Base-by-base conservation (phyloP, 1,140 invertebrate genomes). In the Drosophila melanica region DNA sequence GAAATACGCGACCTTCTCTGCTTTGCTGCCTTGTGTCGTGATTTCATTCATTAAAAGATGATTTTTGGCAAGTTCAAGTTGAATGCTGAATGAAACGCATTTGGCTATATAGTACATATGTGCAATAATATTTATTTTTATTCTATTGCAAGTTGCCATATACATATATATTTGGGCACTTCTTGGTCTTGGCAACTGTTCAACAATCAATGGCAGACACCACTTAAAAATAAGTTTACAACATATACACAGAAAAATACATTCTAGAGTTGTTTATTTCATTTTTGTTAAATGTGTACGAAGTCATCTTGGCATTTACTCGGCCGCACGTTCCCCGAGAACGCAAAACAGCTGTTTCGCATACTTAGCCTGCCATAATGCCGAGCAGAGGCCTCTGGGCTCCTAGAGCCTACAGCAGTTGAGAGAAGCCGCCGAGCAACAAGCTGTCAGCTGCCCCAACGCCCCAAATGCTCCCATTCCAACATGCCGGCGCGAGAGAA, bases 31-130 rank as follows among this genome's bases (percentile, higher is more conserved):
- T 27, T 27, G 5, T 47, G 20, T 54, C 45, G 54, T 12, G 39
- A 54, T 74, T 78, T 84, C 79, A 87, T 89, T 87, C 81, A 85
- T 81, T 77, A 75, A 82, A 72, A 50, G 47, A 72, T 45, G 18
- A 63, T 51, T 68, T 81, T 66, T 63, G 76, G 64, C 84, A 89
- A 89, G 84, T 89, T 89, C 84, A 89, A 89, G 84, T 89, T 89
- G 84, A 89, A 53, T 53, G 50, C 16, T 10, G 33, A 53, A 89
- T 86, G 81, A 86, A 63, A 80, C 53, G 67, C 66, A 75, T 51
- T 3, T 11, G 47, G 27, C 10, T 18, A 51, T 11, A 23, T 45
- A 54, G 33, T 45, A 54, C 33, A 33, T 55, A 60, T 51, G 48
- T 75, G 50, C 58, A 82, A 20, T 37, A 20, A 16, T 63, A 50